phyloP scores from a whole-genome alignment of 2,797 vertebrate species.

The Numenius phaeopus region DNA sequence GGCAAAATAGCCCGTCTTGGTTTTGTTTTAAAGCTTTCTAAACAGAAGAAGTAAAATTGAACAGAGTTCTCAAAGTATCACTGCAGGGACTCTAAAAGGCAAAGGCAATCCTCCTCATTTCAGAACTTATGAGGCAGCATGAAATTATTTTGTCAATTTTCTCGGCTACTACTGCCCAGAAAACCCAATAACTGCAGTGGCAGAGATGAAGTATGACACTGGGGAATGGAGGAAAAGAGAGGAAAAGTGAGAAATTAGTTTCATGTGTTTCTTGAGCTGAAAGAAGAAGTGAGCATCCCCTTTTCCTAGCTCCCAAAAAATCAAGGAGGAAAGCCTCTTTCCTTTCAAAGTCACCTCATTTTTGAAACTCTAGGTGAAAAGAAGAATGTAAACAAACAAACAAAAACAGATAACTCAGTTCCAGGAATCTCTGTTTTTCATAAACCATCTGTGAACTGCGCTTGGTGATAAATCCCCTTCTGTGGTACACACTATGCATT shows the following conservation, averaged over 20 bases:
- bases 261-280: background rate
- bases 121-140: conserved; percentile 5
- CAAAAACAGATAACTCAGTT: background rate
- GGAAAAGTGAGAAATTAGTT: background rate
- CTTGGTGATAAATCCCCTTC: background rate
- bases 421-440: background rate
- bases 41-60: background rate
- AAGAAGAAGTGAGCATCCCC: background rate
- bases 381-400: background rate
- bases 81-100: background rate
- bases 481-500: background rate
- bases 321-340: background rate
- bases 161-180: conserved; percentile 12
- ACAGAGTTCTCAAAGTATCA: background rate
- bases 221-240: background rate
- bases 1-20: background rate
- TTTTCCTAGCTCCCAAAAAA: background rate
- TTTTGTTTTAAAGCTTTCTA: conserved; percentile 9
- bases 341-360: background rate
- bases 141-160: conserved; percentile 65
- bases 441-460: background rate
- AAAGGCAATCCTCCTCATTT: background rate
- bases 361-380: background rate
- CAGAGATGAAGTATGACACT: conserved; percentile 44
- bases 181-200: conserved; percentile 58